phyloP scores from a whole-genome alignment of 2,113 vertebrate species.

The Mormoops blainvillei region DNA sequence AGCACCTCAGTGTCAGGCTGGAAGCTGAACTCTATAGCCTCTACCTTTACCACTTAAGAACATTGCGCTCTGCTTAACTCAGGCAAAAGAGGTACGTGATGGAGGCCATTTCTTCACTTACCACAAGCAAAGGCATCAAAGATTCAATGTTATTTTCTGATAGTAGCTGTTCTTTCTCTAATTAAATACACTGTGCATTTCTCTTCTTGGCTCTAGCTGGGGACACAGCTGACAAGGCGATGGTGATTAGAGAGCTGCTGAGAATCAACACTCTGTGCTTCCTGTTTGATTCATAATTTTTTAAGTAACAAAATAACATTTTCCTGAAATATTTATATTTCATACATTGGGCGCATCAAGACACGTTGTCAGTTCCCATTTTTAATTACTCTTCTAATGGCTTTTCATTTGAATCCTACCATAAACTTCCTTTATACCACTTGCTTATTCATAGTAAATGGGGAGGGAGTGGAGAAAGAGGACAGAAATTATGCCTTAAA shows the following conservation, averaged over 20 bases:
- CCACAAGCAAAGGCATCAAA: background rate
- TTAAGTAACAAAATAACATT: constrained; percentile 31
- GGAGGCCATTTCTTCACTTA: background rate
- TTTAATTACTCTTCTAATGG: constrained; percentile 46
- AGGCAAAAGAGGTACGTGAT: background rate
- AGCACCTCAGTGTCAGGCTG: background rate
- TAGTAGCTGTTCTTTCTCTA: background rate
- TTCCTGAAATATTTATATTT: constrained; percentile 29
- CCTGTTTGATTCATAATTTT: background rate
- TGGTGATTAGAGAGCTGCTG: background rate
- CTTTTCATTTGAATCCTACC: constrained; percentile 41
- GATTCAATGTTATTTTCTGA: background rate
- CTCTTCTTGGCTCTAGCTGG: background rate
- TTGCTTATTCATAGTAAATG: constrained; percentile 7
- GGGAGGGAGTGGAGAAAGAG: background rate
- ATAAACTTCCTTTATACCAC: background rate
- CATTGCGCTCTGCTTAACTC: background rate
- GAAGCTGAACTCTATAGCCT: background rate
- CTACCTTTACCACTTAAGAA: background rate
- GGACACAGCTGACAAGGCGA: background rate
- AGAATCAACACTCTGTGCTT: background rate
- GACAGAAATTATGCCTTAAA: background rate
- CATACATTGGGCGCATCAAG: background rate
- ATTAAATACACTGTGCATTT: background rate
- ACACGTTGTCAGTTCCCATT: background rate